phyloP scores from a whole-genome alignment of 92 coral and sea anemone species.

The Actinernus sp. region DNA sequence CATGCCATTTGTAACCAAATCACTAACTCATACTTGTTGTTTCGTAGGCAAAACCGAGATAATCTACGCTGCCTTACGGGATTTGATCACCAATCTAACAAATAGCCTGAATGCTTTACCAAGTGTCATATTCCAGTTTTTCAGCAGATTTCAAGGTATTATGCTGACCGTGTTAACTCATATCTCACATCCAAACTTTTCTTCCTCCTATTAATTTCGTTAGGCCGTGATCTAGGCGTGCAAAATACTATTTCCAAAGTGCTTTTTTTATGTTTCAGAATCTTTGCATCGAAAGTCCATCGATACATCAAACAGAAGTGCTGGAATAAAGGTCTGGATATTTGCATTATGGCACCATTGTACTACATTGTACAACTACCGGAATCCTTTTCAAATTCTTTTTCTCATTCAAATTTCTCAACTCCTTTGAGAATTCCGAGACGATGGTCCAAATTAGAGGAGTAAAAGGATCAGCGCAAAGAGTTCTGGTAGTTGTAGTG shows the following conservation, averaged over 20 bases:
- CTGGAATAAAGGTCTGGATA: constrained; percentile 70
- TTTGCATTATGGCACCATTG: too few relatives aligned
- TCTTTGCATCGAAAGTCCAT: constrained; percentile 73
- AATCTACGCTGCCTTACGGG: constrained; percentile 69
- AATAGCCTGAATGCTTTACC: constrained; percentile 71
- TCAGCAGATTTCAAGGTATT: constrained; percentile 87
- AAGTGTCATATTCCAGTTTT: constrained; percentile 76
- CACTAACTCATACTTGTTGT: too few relatives aligned
- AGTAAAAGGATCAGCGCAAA: too few relatives aligned
- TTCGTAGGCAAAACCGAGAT: constrained; percentile 67
- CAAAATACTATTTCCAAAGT: background rate
- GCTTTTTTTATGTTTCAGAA: constrained; percentile 36
- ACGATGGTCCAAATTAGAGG: too few relatives aligned
- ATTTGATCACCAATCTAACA: constrained; percentile 60
- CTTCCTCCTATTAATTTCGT: background rate
- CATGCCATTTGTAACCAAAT: too few relatives aligned
- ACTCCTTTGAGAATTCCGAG: too few relatives aligned
- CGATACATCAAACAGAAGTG: constrained; percentile 56
- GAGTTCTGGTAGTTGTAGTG: too few relatives aligned
- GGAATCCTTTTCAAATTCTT: too few relatives aligned
- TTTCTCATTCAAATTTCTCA: too few relatives aligned
- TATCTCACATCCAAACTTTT: background rate
- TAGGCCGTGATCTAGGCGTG: background rate
- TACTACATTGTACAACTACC: too few relatives aligned
- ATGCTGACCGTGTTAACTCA: too few relatives aligned